Conservation (phyloP, 1,140 invertebrate species). For the Calosoma granatense region DNA sequence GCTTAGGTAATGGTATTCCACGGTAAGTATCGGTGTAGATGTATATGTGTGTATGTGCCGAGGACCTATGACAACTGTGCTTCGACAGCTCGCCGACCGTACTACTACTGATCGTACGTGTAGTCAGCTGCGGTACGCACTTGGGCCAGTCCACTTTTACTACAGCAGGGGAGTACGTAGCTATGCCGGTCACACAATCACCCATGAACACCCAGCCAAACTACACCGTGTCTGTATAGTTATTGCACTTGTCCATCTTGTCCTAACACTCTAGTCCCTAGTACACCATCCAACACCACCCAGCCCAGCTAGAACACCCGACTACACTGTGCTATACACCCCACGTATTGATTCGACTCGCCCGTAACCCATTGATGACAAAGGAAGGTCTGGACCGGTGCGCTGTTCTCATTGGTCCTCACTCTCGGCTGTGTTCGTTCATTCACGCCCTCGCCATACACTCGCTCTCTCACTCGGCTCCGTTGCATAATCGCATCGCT, state of each 20-base stretch:
- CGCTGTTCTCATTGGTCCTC: conserved; percentile 29
- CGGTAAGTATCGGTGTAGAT: neutral
- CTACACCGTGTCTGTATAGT: neutral
- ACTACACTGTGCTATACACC: conserved; percentile 11
- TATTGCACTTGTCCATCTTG: neutral
- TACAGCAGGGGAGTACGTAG: conserved; percentile 21
- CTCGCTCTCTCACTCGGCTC: neutral
- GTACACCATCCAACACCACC: conserved; percentile 8
- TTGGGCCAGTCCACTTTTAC: conserved; percentile 26
- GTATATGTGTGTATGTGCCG: too few species aligned
- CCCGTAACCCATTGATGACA: conserved; percentile 36
- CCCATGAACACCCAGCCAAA: conserved; percentile 9
- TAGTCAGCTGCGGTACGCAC: conserved; percentile 27
- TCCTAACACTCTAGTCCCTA: neutral
- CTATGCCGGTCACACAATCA: conserved; percentile 1
- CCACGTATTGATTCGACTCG: conserved; percentile 23
- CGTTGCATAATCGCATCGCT: neutral
- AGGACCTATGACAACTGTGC: conserved; percentile 15
- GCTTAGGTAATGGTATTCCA: too few species aligned
- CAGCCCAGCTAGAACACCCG: neutral
- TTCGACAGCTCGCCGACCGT: conserved; percentile 16
- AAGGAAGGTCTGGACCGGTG: conserved; percentile 32
- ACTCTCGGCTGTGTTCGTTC: conserved; percentile 24
- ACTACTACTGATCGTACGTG: conserved; percentile 27
- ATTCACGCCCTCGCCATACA: conserved; percentile 19